Percentiles rank a stretch among this genome's conserved stretches.
Evolutionary conservation across 2,797 vertebrate species (phyloP).

Genomic region (Pseudochromis fuscus): DNA sequence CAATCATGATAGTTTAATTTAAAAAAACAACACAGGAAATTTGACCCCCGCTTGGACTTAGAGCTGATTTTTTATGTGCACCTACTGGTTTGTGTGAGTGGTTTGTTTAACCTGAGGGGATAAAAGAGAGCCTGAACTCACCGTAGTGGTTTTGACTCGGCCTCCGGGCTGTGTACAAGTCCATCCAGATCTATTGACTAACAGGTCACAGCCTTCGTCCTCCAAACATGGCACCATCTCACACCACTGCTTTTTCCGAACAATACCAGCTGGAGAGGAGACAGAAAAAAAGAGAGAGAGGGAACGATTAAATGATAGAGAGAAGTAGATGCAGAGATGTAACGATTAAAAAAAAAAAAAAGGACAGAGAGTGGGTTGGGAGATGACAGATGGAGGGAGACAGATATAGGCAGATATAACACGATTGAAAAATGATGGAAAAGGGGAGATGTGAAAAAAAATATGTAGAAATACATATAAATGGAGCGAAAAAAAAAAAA

Average conservation of each 20-base stretch:
- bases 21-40: constrained; percentile 3
- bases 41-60: constrained; percentile 4
- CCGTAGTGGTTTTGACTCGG: constrained; percentile 98
- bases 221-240: constrained; percentile 99
- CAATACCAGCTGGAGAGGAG: constrained; percentile 91
- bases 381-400: constrained; percentile 53
- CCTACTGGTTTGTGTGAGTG: constrained; percentile 33
- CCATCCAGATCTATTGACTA: constrained; percentile 99
- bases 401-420: constrained; percentile 42
- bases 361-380: constrained; percentile 32
- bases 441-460: constrained; percentile 27
- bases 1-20: constrained; percentile 9
- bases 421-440: constrained; percentile 67
- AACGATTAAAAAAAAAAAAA: constrained; percentile 59
- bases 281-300: constrained; percentile 54
- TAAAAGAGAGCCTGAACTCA: constrained; percentile 76
- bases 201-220: constrained; percentile 97
- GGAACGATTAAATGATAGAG: constrained; percentile 19
- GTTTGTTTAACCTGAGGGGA: constrained; percentile 24
- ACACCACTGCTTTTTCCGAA: constrained; percentile 98
- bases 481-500: constrained; percentile 48
- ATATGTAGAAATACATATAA: constrained; percentile 58
- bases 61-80: constrained; percentile 15
- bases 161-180: constrained; percentile 99
- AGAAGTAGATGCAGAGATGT: constrained; percentile 44